These are phyloP conservation scores for Ovis canadensis DNA, from an alignment of 2,113 vertebrate species.

Conservation along the genomic window DNA sequence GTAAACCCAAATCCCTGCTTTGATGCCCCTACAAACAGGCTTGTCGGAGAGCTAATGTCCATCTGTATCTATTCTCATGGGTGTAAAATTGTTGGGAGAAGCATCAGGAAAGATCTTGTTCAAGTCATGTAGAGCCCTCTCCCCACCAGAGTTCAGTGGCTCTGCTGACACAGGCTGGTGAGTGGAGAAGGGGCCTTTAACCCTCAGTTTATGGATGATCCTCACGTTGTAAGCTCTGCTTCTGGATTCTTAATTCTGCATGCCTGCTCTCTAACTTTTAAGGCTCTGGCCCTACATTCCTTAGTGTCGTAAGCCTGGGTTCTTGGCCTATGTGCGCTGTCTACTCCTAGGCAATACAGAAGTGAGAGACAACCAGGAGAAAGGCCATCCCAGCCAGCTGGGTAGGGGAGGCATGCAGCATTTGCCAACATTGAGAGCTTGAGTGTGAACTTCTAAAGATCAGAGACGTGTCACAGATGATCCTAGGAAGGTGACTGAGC, in stretches of 20 bases:
- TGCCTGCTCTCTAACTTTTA: neutral
- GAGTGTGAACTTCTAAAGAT: neutral
- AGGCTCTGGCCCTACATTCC: neutral
- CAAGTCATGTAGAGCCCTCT: neutral
- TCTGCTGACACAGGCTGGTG: too few species aligned
- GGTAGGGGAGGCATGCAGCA: neutral
- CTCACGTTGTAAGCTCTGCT: rapidly evolving
- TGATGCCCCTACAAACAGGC: neutral
- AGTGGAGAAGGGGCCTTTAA: neutral
- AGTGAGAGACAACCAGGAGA: neutral
- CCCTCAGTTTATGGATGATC: too few species aligned
- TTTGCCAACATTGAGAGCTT: neutral
- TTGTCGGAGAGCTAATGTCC: neutral
- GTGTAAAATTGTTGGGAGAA: neutral
- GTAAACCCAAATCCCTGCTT: neutral
- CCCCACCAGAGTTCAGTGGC: neutral
- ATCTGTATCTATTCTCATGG: neutral
- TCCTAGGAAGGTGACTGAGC: neutral
- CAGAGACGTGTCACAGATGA: neutral
- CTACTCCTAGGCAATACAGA: neutral
- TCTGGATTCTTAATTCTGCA: neutral
- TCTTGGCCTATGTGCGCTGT: rapidly evolving
- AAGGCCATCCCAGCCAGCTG: neutral
- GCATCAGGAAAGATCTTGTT: neutral
- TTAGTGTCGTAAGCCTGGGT: neutral